Conservation (phyloP, 2,888 invertebrate genomes). For the Drosophila leonis region DNA sequence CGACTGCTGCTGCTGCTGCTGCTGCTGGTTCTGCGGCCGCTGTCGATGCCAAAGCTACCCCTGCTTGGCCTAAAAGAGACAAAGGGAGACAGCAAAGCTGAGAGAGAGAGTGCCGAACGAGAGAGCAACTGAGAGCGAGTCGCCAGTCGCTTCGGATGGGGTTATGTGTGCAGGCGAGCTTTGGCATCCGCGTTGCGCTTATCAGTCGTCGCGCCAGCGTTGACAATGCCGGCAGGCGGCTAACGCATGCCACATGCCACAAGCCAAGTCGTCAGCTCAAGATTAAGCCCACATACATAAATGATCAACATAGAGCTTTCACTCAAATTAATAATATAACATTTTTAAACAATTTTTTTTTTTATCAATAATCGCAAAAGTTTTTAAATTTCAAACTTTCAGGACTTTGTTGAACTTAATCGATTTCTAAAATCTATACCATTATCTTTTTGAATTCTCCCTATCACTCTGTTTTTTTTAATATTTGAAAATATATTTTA, state of each 20-base stretch:
- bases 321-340: not conserved
- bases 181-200: conserved; percentile 60
- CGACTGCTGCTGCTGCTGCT: conserved; percentile 11
- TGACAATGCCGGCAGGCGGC: conserved; percentile 42
- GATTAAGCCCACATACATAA: not conserved
- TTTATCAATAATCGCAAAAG: not conserved
- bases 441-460: not conserved
- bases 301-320: not conserved
- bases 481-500: not conserved
- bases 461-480: too few relatives aligned
- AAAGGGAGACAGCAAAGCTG: conserved; percentile 1
- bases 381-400: not conserved
- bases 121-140: conserved; percentile 30
- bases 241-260: conserved; percentile 27
- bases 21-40: conserved; percentile 12
- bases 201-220: conserved; percentile 66
- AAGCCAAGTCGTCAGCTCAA: not conserved
- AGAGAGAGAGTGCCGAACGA: conserved; percentile 7
- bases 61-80: conserved; percentile 15
- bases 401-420: not conserved
- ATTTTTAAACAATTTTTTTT: too few relatives aligned
- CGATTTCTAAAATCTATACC: not conserved
- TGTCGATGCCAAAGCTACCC: conserved; percentile 39
- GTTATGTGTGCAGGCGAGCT: conserved; percentile 60
- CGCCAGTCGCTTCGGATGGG: conserved; percentile 46